Base-by-base conservation (phyloP, 2,113 vertebrate genomes). In the Dicentrarchus labrax region DNA sequence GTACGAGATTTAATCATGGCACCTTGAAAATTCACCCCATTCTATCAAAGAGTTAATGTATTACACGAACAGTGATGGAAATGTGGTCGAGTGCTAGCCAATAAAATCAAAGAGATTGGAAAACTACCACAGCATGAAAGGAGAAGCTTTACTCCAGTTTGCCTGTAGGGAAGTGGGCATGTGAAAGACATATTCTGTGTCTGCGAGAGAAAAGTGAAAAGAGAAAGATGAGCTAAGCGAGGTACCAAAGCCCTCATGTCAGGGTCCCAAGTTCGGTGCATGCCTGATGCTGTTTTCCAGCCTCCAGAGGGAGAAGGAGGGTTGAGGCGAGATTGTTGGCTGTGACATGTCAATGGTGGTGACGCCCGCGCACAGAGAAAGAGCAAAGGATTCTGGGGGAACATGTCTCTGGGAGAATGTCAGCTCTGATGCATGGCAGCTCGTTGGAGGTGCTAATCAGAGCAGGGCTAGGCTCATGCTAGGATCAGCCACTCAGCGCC, bases 391-490 rank as follows among this genome's bases (percentile, higher is more conserved):
- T 94, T 95, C 96, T 87, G 96, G 97, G 96, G 96, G 95, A 96
- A 96, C 96, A 96, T 93, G 96, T 96, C 96, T 97, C 97, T 94
- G 95, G 96, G 96, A 97, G 96, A 96, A 95, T 96, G 96, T 97
- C 97, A 96, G 96, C 96, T 96, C 96, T 96, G 97, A 97, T 96
- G 96, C 96, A 95, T 96, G 96, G 96, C 90, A 95, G 96, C 94
- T 95, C 95, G 96, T 96, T 95, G 96, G 96, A 97, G 96, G 96
- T 96, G 96, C 97, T 97, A 97, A 97, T 97, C 97, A 97, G 96
- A 97, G 96, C 96, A 95, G 95, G 86, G 86, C 91, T 87, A 72
- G 87, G 85, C 89, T 90, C 88, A 88, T 86, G 92, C 89, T 88
- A 88, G 86, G 88, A 91, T 93, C 93, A 91, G 90, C 88, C 88